phyloP scores from a whole-genome alignment of 2,797 vertebrate genomes.

The Parauchenoglanis punctatus region DNA sequence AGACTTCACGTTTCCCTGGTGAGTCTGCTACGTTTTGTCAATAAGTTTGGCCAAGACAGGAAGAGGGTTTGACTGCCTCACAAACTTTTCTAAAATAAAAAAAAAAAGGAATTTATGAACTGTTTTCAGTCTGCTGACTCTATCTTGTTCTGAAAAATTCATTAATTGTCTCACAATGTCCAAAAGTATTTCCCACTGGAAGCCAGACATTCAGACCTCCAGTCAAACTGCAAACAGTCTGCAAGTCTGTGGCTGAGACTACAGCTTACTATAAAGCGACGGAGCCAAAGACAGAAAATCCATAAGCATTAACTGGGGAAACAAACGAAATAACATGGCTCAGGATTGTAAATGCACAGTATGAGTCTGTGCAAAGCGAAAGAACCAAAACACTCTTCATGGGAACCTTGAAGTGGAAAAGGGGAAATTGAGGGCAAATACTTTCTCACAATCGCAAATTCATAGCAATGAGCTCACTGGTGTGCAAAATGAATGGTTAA shows the following conservation, averaged over 20 bases:
- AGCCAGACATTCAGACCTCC: not conserved
- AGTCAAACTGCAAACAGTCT: not conserved
- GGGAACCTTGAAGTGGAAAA: not conserved
- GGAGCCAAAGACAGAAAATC: not conserved
- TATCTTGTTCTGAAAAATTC: not conserved
- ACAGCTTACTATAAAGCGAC: not conserved
- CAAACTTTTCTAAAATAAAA: not conserved
- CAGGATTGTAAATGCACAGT: not conserved
- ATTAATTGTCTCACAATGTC: not conserved
- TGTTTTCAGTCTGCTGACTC: not conserved
- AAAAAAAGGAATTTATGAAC: not conserved
- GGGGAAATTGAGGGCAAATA: not conserved
- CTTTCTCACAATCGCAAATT: not conserved
- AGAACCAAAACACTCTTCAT: not conserved
- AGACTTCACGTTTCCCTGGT: not conserved
- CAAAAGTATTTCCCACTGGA: no score
- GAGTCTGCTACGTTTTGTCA: not conserved
- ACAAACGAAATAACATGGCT: not conserved
- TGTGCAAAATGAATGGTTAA: not conserved
- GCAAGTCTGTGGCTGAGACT: not conserved
- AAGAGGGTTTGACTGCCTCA: not conserved
- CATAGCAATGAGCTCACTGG: no score
- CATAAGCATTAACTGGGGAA: conserved; percentile 2
- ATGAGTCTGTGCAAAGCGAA: not conserved
- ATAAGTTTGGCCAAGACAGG: not conserved